Base-by-base conservation (phyloP, 2,797 vertebrate species). In the Todus mexicanus region DNA sequence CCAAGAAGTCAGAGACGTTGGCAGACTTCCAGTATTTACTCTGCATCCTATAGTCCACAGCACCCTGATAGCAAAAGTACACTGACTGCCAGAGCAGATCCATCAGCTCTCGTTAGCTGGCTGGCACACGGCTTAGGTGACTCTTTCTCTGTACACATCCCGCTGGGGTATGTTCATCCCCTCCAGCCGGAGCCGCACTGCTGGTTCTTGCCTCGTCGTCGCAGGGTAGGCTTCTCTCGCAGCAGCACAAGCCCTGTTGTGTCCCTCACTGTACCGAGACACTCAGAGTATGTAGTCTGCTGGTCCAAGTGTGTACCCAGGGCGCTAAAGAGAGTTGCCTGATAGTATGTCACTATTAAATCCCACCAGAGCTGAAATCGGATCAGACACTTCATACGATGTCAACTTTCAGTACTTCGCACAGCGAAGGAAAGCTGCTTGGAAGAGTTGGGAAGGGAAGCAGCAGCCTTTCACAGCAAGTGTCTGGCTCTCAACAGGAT, bases 211-310 rank as follows among this genome's bases (percentile, higher is more conserved):
- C 42, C 37, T 21, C 31, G 1, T 10, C 7, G 3, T 2, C 27
- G 51, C 79, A 10, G 51, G 7, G 15, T 27, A 20, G 11, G 22
- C 20, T 47, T 9, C 12, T 64, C 29, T 21, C 15, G 25, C n/a
- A 7, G 45, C 3, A 14, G 47, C 21, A 2, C 17, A 5, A 19
- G 42, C 14, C 16, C 8, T 5, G 3, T 37, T 26, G 16, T 1
- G 12, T 4, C 84, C 60, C 0, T 27, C 20, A 1, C 13, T 1
- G 20, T 11, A 4, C 45, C 37, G 22, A 57, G 40, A 23, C 1
- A 1, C 74, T 56, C 37, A 3, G 15, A 18, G 14, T 12, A 12
- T 1, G 4, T 17, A 4, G 25, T 19, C 43, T 69, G 75, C 75
- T 53, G 26, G 3, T 20, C 45, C 3, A 2, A 14, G 15, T 37